A percentile compares a stretch with the other conserved stretches of the same genome.
These are phyloP conservation scores for Passerina amoena DNA, from an alignment of 2,113 vertebrate genomes.

Conservation along the genomic window DNA sequence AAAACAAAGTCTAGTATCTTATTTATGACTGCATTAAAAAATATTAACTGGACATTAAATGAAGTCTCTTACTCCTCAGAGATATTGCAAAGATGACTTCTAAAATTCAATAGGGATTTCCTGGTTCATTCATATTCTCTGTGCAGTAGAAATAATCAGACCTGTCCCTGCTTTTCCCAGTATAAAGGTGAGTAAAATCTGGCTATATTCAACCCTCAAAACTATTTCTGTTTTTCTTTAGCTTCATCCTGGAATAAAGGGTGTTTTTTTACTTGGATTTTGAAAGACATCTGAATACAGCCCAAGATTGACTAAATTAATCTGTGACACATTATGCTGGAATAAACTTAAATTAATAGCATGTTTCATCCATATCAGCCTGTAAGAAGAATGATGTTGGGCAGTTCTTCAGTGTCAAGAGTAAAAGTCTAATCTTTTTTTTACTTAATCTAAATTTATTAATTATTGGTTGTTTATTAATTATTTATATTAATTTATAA, in stretches of 20 bases:
- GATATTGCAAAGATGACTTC: not conserved
- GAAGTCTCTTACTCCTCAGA: not conserved
- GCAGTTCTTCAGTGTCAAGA: not conserved
- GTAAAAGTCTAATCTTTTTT: not conserved
- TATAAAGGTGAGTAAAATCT: not conserved
- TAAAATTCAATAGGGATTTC: not conserved
- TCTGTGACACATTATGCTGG: not conserved
- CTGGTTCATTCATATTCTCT: not conserved
- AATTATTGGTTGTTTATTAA: too few species aligned
- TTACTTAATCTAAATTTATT: not conserved
- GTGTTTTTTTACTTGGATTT: not conserved
- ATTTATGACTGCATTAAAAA: not conserved
- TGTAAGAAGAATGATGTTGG: not conserved
- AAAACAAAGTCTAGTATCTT: not conserved
- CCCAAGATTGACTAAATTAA: not conserved
- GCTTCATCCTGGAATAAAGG: not conserved
- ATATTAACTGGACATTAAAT: not conserved
- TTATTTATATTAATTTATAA: too few species aligned
- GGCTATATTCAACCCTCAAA: not conserved
- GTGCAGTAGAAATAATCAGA: not conserved
- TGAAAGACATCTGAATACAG: not conserved
- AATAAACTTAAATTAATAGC: not conserved
- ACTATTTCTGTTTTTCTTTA: not conserved
- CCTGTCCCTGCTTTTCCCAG: not conserved
- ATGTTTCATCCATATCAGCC: not conserved